Conservation (phyloP, 1,140 invertebrate species). For the Drosophila tristis region DNA sequence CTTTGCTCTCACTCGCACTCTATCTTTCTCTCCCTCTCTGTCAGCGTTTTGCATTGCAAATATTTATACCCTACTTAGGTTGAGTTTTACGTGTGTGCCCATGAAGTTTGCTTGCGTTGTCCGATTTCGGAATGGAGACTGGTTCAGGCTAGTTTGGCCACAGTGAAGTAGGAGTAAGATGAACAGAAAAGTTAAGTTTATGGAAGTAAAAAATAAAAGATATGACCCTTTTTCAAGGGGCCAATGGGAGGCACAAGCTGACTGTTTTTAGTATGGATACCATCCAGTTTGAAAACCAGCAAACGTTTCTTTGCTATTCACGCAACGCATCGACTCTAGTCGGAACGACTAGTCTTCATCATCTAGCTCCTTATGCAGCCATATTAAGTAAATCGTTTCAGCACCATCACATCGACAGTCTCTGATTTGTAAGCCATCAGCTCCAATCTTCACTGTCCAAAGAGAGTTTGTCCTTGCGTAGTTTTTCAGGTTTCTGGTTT, state of each 20-base stretch:
- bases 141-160: slow-evolving; percentile 9
- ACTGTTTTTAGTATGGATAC: too few relatives aligned
- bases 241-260: too few relatives aligned
- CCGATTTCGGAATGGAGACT: slow-evolving; percentile 13
- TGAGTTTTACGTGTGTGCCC: slow-evolving; percentile 50
- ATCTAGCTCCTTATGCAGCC: too few relatives aligned
- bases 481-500: slow-evolving; percentile 22
- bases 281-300: too few relatives aligned
- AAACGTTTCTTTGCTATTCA: too few relatives aligned
- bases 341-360: too few relatives aligned
- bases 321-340: too few relatives aligned
- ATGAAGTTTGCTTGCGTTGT: slow-evolving; percentile 33
- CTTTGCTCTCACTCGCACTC: slow-evolving; percentile 22
- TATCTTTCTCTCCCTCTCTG: slow-evolving; percentile 26
- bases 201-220: too few relatives aligned
- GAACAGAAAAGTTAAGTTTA: background rate
- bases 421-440: background rate
- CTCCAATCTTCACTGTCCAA: slow-evolving; percentile 5
- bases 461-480: slow-evolving; percentile 33
- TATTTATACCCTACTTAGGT: slow-evolving; percentile 60
- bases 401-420: too few relatives aligned
- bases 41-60: slow-evolving; percentile 60
- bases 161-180: slow-evolving; percentile 1
- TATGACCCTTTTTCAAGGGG: too few relatives aligned
- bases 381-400: too few relatives aligned